Conservation (phyloP, 2,888 invertebrate genomes). For the Lepidonotus clava region DNA sequence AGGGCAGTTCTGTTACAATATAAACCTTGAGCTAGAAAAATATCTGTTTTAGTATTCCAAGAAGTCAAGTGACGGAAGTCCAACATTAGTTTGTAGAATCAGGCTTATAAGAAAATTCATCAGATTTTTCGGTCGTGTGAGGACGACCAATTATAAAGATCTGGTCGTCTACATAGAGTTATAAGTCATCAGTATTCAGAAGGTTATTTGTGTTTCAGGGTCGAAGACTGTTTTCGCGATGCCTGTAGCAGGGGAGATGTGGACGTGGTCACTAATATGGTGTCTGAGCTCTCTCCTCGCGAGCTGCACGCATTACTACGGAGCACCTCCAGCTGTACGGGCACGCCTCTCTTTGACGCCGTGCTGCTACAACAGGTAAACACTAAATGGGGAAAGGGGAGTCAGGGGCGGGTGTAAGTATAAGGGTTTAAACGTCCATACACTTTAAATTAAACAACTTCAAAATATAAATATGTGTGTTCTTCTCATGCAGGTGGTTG, state of each 20-base stretch:
- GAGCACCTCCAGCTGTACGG: constrained; percentile 49
- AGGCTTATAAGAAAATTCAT: neutral
- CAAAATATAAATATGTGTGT: too few species aligned
- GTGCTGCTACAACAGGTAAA: constrained; percentile 37
- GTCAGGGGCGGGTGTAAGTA: too few species aligned
- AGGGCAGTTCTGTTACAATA: too few species aligned
- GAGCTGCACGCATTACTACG: constrained; percentile 45
- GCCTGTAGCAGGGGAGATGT: constrained; percentile 59
- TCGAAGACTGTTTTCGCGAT: constrained; percentile 58
- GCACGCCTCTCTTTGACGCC: constrained; percentile 61
- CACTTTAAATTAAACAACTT: neutral
- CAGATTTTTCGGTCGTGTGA: neutral
- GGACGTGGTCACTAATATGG: constrained; percentile 43
- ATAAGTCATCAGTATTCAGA: neutral
- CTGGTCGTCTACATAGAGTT: neutral
- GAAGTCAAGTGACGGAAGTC: too few species aligned
- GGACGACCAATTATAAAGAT: neutral
- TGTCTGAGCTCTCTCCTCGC: neutral
- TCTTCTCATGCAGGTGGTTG: too few species aligned
- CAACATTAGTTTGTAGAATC: neutral
- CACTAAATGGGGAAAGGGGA: too few species aligned
- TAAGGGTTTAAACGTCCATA: too few species aligned
- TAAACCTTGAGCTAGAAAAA: too few species aligned
- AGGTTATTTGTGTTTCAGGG: neutral
- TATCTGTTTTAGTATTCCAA: too few species aligned